Base-by-base conservation (phyloP, 2,113 vertebrate species). In the Strigops habroptila region DNA sequence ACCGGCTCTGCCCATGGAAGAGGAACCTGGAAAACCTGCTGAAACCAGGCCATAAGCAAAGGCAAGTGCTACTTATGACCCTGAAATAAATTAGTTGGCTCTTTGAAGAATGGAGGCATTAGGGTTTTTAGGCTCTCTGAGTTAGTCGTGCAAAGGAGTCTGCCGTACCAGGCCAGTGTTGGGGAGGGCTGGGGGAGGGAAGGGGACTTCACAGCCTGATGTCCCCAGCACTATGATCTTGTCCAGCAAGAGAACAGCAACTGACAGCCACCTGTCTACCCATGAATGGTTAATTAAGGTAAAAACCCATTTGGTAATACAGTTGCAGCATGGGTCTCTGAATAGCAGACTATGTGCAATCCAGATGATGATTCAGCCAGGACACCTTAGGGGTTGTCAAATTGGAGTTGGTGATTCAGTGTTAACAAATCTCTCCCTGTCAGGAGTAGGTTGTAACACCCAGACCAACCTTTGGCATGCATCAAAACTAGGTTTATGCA, bases 401-500 rank as follows among this genome's bases (percentile, higher is more conserved):
- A 43, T 1, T 10, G 5, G 51, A n/a, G 44, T 2, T 18, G 49
- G 8, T 51, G 44, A 74, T 41, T 91, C 80, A 80, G 46, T 37
- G 18, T 21, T 79, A 63, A 91, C 52, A 82, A 60, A 90, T 51
- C 51, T 69, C 51, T 48, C 28, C 37, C 87, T 64, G 82, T 64
- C 71, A 64, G 82, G 30, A 48, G 62, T 4, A 46, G 79, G 79
- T 70, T 91, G 25, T 39, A 78, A 74, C 48, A 91, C n/a, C 28
- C 28, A 13, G 91, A 43, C 49, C 81, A 81, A 3, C 81, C 88
- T 94, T 88, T 49, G 51, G 82, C 71, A 57, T 79, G 43, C 84
- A 25, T 69, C 74, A 88, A 79, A 95, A 97, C 69, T 65, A 18
- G 9, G 18, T 95, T 94, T 70, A 15, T 33, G 13, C 60, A 62